Base-by-base conservation (phyloP, 2,797 vertebrate genomes). In the Limosa lapponica region DNA sequence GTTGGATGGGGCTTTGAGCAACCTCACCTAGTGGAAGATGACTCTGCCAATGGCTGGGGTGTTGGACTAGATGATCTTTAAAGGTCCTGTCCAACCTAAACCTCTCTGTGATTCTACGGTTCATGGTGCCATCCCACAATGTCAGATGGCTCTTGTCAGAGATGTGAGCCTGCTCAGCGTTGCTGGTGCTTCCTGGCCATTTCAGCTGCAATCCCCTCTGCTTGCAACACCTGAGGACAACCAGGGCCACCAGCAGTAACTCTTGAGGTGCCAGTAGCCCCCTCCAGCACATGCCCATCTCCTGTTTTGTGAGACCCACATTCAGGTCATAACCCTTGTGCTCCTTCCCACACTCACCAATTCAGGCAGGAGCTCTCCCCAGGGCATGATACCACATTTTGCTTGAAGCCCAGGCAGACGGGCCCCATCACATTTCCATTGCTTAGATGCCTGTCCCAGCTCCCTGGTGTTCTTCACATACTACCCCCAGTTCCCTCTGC, bases 31-130 rank as follows among this genome's bases (percentile, higher is more conserved):
- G 36, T 39, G 18, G 25, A 72, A 61, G 28, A 17, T 80, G 34
- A 8, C 58, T 11, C 39, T 49, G 58, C 2, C 2, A 0, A 0
- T 13, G n/a, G 25, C 13, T 18, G 25, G 18, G 23, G 3, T 2
- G 11, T 44, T 39, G 54, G 77, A 46, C 8, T 36, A 44, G 36
- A 11, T 77, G 34, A 28, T 23, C 11, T 54, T 83, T 44, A 58
- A 90, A 54, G 34, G 32, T 17, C 7, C 25, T 1, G 0, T 59
- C 46, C 23, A 46, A 0, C 34, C 36, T 28, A 82, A 81, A 62
- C 8, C 17, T 39, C 62, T 51, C 66, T 51, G 48, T 71, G n/a
- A 20, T 51, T 71, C 66, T 59, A 0, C 27, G 13, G n/a, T 41
- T 87, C 4, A 2, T 59, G 48, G 30, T 79, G 27, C 58, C 2